Conservation (phyloP, 2,888 invertebrate species). For the Harpalus rufipes region DNA sequence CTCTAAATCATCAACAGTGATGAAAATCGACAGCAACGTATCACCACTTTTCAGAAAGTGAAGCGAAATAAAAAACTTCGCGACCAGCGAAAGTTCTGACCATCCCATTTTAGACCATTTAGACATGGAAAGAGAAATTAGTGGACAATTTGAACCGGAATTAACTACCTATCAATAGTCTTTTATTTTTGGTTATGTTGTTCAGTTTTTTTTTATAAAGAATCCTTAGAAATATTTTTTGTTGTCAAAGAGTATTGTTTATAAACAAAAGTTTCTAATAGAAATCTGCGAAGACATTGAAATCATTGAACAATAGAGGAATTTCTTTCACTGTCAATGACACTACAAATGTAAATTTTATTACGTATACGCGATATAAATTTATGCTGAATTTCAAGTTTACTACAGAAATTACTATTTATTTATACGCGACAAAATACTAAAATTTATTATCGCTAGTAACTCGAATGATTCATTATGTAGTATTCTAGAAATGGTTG, state of each 20-base stretch:
- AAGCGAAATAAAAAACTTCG: neutral
- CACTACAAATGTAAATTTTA: constrained; percentile 9
- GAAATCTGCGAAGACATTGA: constrained; percentile 23
- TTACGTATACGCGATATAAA: neutral
- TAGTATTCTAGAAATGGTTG: too few species aligned
- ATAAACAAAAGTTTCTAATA: constrained; percentile 24
- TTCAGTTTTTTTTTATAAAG: neutral
- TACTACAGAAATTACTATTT: too few species aligned
- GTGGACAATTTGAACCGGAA: neutral
- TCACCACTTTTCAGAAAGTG: neutral
- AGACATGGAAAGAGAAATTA: neutral
- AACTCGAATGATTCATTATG: too few species aligned
- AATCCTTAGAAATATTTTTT: too few species aligned
- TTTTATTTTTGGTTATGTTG: neutral
- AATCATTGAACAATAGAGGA: constrained; percentile 7
- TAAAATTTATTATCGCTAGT: too few species aligned
- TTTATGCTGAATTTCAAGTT: constrained; percentile 3
- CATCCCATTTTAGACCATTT: neutral
- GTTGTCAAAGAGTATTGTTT: constrained; percentile 1
- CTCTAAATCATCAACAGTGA: neutral
- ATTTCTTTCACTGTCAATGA: constrained; percentile 43
- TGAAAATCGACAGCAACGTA: neutral
- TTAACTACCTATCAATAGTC: neutral
- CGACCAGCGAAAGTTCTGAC: neutral
- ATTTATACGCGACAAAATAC: too few species aligned